Evolutionary conservation across 2,888 invertebrate genomes (phyloP).

Genomic region (Helicoverpa assulta): DNA sequence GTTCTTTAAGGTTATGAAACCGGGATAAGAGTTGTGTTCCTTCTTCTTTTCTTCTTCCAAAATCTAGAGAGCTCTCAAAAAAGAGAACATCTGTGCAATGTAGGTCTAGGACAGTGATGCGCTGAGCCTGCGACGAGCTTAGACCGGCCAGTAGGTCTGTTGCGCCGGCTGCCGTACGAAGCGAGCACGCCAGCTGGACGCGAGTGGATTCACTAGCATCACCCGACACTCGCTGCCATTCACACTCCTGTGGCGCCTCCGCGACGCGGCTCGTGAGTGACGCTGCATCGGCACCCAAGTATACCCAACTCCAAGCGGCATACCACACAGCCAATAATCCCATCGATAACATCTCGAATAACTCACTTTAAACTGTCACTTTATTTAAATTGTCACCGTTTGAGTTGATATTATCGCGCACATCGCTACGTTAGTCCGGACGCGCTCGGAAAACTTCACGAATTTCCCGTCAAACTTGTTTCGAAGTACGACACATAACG

Average conservation of each 20-base stretch:
- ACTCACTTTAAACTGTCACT: conserved; percentile 88
- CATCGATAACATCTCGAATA: conserved; percentile 85
- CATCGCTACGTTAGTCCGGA: conserved; percentile 85
- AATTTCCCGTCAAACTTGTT: conserved; percentile 90
- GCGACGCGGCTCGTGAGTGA: conserved; percentile 89
- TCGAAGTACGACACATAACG: conserved; percentile 88
- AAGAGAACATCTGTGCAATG: conserved; percentile 94
- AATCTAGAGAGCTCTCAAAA: conserved; percentile 93
- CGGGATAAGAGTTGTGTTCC: conserved; percentile 90
- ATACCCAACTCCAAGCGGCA: conserved; percentile 83
- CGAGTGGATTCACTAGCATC: conserved; percentile 89
- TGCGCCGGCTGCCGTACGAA: conserved; percentile 92
- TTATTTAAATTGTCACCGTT: conserved; percentile 85
- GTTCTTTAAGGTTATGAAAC: conserved; percentile 92
- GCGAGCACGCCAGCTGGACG: conserved; percentile 91
- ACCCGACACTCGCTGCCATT: conserved; percentile 91
- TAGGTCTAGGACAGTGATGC: conserved; percentile 92
- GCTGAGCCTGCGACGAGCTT: conserved; percentile 92
- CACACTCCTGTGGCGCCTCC: conserved; percentile 93
- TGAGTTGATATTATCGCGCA: conserved; percentile 82
- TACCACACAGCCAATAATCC: conserved; percentile 85
- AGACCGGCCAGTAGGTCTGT: conserved; percentile 91
- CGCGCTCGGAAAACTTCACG: conserved; percentile 87
- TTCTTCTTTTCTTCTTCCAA: conserved; percentile 88
- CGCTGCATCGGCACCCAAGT: conserved; percentile 80